phyloP scores from a whole-genome alignment of 2,113 vertebrate genomes.

The Menura novaehollandiae region DNA sequence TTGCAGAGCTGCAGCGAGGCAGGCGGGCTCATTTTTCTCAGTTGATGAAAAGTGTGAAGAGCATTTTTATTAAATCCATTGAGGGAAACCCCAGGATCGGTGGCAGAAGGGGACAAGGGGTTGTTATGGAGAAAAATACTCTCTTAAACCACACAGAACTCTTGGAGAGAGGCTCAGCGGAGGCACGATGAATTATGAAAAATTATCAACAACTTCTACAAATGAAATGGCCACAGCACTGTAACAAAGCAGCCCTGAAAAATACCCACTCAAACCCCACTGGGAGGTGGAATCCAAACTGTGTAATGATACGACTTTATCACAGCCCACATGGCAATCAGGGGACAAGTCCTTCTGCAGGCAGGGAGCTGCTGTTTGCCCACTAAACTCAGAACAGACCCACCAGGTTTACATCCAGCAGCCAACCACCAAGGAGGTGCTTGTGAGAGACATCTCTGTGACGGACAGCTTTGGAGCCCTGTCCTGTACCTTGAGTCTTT shows the following conservation, averaged over 20 bases:
- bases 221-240: not conserved
- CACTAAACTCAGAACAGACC: not conserved
- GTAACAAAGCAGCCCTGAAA: not conserved
- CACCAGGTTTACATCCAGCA: not conserved
- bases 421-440: not conserved
- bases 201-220: not conserved
- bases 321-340: not conserved
- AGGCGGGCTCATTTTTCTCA: not conserved
- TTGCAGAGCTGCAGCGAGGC: not conserved
- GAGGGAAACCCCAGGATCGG: conserved; percentile 13
- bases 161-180: not conserved
- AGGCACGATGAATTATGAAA: not conserved
- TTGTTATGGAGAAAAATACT: conserved; percentile 37
- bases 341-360: not conserved
- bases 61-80: conserved; percentile 24
- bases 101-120: not conserved
- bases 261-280: not conserved
- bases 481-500: not conserved
- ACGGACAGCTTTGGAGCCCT: not conserved
- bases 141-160: not conserved
- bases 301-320: not conserved
- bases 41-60: conserved; percentile 39
- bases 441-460: not conserved
- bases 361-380: not conserved
- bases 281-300: not conserved